phyloP scores from a whole-genome alignment of 2,113 vertebrate genomes.

The Otis tarda region DNA sequence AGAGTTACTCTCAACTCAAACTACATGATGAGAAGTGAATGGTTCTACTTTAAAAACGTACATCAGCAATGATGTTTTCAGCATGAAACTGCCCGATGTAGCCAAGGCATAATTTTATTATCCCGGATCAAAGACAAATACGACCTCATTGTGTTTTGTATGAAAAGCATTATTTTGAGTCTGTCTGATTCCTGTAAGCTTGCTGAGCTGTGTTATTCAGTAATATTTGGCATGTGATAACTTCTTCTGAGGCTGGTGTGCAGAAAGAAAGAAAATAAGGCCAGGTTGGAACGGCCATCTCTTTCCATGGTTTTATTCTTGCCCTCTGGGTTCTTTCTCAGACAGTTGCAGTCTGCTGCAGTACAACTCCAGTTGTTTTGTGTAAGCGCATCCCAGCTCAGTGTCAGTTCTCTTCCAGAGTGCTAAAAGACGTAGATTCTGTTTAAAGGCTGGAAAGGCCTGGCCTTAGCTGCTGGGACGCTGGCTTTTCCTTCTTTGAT shows the following conservation, averaged over 20 bases:
- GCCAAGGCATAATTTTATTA: slow-evolving; percentile 56
- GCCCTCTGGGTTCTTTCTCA: slow-evolving; percentile 5
- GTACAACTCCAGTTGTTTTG: not conserved
- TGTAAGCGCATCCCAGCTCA: not conserved
- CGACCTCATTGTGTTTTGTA: slow-evolving; percentile 54
- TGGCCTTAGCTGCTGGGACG: not conserved
- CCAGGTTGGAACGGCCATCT: not conserved
- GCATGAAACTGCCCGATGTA: not conserved
- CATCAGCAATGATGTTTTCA: slow-evolving; percentile 20
- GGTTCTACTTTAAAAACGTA: not conserved
- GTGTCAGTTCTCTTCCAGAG: not conserved
- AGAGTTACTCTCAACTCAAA: not conserved
- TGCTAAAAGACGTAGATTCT: not conserved
- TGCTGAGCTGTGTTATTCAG: slow-evolving; percentile 18
- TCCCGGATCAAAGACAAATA: slow-evolving; percentile 55
- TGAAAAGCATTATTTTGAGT: slow-evolving; percentile 45
- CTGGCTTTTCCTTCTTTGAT: not conserved
- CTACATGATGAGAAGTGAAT: not conserved
- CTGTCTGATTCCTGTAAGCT: slow-evolving; percentile 53
- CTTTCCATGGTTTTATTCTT: not conserved
- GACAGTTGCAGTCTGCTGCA: not conserved
- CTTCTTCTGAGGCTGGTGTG: not conserved
- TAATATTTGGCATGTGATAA: slow-evolving; percentile 20
- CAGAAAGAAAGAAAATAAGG: slow-evolving; percentile 1
- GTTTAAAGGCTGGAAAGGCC: not conserved